Percentiles rank a stretch among this genome's conserved stretches.
These are phyloP conservation scores for Megalops cyprinoides DNA, from an alignment of 2,797 vertebrate species.

Conservation along the genomic window DNA sequence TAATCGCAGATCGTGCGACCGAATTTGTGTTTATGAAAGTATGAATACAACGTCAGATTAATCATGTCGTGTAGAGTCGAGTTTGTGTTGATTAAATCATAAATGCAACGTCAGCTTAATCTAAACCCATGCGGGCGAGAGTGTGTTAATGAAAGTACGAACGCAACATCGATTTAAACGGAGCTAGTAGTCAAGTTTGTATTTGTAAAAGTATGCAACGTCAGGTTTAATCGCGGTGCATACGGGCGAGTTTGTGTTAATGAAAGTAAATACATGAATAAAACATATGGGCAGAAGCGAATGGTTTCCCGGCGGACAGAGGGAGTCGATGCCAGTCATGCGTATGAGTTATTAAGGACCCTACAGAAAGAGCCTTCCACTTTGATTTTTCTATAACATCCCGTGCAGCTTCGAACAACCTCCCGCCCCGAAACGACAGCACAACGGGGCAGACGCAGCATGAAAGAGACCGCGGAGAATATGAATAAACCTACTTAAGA, in stretches of 20 bases:
- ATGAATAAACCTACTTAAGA: background rate
- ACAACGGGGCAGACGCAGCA: background rate
- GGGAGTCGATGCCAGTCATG: background rate
- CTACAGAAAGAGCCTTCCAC: slow-evolving; percentile 35
- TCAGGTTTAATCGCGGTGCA: no score
- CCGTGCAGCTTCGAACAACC: background rate
- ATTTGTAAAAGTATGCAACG: no score
- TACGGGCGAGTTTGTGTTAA: background rate
- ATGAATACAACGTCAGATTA: no score
- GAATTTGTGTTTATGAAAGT: no score
- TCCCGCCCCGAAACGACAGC: background rate
- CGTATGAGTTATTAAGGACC: slow-evolving; percentile 12
- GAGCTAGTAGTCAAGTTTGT: no score
- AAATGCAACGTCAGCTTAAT: no score
- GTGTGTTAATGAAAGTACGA: no score
- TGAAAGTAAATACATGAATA: slow-evolving; percentile 40
- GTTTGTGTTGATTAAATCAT: no score
- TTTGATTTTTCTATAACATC: slow-evolving; percentile 44
- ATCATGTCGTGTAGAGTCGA: no score
- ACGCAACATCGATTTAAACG: no score
- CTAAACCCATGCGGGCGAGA: no score
- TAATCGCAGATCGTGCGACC: no score
- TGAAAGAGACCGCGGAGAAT: slow-evolving; percentile 16
- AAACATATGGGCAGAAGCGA: slow-evolving; percentile 40
- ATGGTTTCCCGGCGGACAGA: slow-evolving; percentile 8